A percentile compares a stretch with the other conserved stretches of the same genome.
phyloP scores from a whole-genome alignment of 2,797 vertebrate species.

The Geotrypetes seraphini region DNA sequence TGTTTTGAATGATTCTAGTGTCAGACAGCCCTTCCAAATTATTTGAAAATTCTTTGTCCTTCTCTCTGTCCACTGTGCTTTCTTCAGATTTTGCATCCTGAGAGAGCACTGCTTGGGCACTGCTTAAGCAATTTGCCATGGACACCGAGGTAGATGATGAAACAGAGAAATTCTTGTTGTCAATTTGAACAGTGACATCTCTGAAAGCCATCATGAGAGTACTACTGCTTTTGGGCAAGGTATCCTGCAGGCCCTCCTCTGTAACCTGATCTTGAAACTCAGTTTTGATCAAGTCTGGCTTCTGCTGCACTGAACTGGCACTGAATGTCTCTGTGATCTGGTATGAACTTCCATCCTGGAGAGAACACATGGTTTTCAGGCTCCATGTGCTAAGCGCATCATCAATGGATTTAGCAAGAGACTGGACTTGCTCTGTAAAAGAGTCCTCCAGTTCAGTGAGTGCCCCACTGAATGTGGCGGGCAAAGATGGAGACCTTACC shows the following conservation, averaged over 20 bases:
- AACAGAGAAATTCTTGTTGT: conserved; percentile 92
- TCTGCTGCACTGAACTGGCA: conserved; percentile 46
- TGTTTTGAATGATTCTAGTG: conserved; percentile 5
- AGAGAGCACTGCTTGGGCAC: conserved; percentile 15
- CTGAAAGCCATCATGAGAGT: conserved; percentile 97
- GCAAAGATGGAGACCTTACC: conserved; percentile 79
- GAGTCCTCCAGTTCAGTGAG: conserved; percentile 95
- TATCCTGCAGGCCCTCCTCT: conserved; percentile 54
- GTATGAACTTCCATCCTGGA: conserved; percentile 76
- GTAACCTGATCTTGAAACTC: conserved; percentile 60
- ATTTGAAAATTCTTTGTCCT: conserved; percentile 11
- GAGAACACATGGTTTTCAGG: conserved; percentile 88
- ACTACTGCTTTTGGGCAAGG: conserved; percentile 79
- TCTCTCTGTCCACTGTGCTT: conserved; percentile 19
- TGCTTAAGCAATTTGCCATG: conserved; percentile 71
- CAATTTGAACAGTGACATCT: conserved; percentile 94
- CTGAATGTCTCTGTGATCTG: conserved; percentile 83
- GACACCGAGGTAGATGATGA: conserved; percentile 89
- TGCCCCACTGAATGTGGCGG: conserved; percentile 73
- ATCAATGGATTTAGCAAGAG: conserved; percentile 92
- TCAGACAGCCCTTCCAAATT: conserved; percentile 10
- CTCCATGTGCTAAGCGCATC: conserved; percentile 93
- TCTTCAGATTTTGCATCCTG: conserved; percentile 28
- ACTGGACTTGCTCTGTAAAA: conserved; percentile 92
- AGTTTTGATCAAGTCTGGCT: conserved; percentile 37